Percentiles rank a stretch among this genome's conserved stretches.
These are phyloP conservation scores for Synergus gifuensis DNA, from an alignment of 2,888 invertebrate species.

Conservation along the genomic window DNA sequence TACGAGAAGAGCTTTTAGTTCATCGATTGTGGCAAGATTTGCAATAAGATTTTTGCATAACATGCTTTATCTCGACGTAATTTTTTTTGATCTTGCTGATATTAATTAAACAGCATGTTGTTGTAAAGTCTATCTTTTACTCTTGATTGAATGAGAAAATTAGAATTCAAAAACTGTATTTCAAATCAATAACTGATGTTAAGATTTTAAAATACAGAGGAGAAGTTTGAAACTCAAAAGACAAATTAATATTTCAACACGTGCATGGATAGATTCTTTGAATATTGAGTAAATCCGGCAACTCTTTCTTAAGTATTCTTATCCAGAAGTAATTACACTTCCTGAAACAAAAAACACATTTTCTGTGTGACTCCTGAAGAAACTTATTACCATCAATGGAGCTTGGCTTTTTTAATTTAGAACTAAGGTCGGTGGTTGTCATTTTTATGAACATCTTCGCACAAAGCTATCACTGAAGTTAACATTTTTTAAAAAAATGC, in stretches of 20 bases:
- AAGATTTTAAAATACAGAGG: background rate
- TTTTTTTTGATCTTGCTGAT: slow-evolving; percentile 27
- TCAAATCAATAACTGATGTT: too few relatives aligned
- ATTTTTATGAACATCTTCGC: background rate
- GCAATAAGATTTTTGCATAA: slow-evolving; percentile 18
- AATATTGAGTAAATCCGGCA: background rate
- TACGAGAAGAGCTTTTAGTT: slow-evolving; percentile 1
- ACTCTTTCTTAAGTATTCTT: background rate
- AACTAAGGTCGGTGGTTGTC: background rate
- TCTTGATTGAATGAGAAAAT: too few relatives aligned
- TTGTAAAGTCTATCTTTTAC: background rate
- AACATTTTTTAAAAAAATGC: background rate
- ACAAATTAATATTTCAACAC: background rate
- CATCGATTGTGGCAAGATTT: slow-evolving; percentile 12
- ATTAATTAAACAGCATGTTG: background rate
- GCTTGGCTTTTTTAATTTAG: background rate
- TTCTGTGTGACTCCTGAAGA: background rate
- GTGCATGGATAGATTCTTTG: background rate
- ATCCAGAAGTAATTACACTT: background rate
- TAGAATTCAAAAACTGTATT: too few relatives aligned
- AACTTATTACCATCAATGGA: background rate
- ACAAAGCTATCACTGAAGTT: background rate
- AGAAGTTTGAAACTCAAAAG: background rate
- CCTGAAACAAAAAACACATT: background rate
- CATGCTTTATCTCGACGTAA: background rate